Conservation (phyloP, 2,113 vertebrate species). For the Channa maculata region DNA sequence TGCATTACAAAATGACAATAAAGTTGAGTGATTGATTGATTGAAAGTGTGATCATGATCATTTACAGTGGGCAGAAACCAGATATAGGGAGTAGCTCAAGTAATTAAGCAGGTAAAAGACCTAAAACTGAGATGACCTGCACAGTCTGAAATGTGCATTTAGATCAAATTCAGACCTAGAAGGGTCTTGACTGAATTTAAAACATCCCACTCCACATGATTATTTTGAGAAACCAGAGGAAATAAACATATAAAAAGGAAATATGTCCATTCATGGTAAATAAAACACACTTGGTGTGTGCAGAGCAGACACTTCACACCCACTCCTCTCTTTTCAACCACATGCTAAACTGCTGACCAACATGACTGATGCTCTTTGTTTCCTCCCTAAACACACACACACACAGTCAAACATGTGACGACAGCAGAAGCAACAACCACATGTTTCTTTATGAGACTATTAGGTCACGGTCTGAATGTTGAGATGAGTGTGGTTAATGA, state of each 20-base stretch:
- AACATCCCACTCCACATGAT: too few species aligned
- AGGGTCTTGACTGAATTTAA: too few species aligned
- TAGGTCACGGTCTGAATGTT: background rate
- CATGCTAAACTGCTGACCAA: constrained; percentile 15
- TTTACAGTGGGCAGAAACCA: background rate
- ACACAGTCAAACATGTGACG: background rate
- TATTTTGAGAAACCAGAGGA: too few species aligned
- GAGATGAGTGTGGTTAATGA: background rate
- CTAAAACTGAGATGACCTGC: background rate
- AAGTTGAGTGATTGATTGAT: too few species aligned
- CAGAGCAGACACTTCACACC: background rate
- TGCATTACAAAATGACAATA: too few species aligned
- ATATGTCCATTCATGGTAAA: background rate
- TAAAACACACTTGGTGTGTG: background rate
- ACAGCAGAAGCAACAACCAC: background rate
- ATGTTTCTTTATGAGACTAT: constrained; percentile 10
- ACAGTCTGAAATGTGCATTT: too few species aligned
- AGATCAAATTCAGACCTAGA: too few species aligned
- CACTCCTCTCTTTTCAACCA: background rate
- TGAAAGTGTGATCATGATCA: too few species aligned
- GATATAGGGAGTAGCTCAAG: background rate
- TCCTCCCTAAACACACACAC: background rate
- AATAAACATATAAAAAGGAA: too few species aligned
- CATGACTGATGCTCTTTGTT: constrained; percentile 1
- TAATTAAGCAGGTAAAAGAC: background rate